phyloP scores from a whole-genome alignment of 2,797 vertebrate genomes.

The Sebastes ruberrimus region DNA sequence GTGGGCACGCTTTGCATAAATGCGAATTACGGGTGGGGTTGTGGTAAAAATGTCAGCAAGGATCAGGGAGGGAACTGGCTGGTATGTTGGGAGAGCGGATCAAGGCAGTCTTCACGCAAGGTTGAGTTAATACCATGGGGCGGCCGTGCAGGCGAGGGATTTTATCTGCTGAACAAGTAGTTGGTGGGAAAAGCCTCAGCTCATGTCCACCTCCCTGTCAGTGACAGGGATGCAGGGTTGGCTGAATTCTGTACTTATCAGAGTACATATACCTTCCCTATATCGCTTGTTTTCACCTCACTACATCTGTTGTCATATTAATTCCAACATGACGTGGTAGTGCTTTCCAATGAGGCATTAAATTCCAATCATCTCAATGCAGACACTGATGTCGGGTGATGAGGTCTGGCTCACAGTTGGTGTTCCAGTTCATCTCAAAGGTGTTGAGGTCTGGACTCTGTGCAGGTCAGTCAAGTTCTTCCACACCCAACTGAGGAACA shows the following conservation, averaged over 20 bases:
- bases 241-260: slow-evolving; percentile 7
- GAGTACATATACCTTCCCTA: neutral
- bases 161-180: slow-evolving; percentile 35
- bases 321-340: neutral
- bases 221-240: neutral
- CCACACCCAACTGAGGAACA: neutral
- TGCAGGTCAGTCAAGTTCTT: neutral
- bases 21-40: slow-evolving; percentile 37
- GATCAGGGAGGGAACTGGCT: neutral
- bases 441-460: neutral
- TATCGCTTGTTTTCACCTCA: neutral
- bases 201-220: slow-evolving; percentile 7
- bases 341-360: neutral
- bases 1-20: slow-evolving; percentile 51
- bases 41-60: slow-evolving; percentile 37
- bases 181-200: slow-evolving; percentile 5
- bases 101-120: slow-evolving; percentile 15
- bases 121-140: slow-evolving; percentile 28
- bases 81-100: slow-evolving; percentile 16
- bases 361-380: neutral
- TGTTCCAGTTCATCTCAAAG: neutral
- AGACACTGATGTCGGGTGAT: neutral
- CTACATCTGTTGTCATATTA: neutral
- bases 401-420: neutral
- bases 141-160: neutral